Conservation (phyloP, 2,888 invertebrate genomes). For the Rugalucina vietnamica region DNA sequence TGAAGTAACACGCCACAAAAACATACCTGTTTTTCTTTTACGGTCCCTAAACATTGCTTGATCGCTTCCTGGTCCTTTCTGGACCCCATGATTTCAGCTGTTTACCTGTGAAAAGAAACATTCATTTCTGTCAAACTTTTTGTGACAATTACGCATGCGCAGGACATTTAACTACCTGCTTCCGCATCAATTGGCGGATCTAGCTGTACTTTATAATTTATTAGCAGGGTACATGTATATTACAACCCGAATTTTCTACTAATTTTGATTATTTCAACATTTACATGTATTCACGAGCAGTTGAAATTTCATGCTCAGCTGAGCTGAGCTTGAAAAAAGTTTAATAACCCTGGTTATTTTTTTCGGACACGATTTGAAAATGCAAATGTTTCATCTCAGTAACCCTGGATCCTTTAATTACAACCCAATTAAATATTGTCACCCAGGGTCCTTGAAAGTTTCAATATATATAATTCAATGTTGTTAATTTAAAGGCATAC, state of each 20-base stretch:
- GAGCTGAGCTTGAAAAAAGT: no score
- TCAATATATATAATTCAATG: not conserved
- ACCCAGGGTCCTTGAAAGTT: not conserved
- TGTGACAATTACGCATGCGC: not conserved
- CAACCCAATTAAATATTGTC: no score
- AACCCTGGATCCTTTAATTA: no score
- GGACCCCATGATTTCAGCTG: conserved; percentile 64
- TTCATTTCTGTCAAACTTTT: not conserved
- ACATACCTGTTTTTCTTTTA: conserved; percentile 73
- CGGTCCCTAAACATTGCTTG: conserved; percentile 65
- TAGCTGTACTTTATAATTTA: no score
- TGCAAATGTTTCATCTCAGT: no score
- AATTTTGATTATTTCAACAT: no score
- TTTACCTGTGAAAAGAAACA: conserved; percentile 17
- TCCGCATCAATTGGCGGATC: not conserved
- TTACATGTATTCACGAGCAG: no score
- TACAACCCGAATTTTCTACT: no score
- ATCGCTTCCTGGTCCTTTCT: conserved; percentile 64
- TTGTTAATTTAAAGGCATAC: not conserved
- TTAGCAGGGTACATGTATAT: no score
- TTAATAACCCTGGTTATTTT: no score
- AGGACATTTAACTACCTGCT: not conserved
- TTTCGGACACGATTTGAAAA: no score
- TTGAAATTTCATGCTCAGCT: no score
- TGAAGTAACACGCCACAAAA: not conserved